Conservation (phyloP, 2,113 vertebrate genomes). For the Synchiropus splendidus region DNA sequence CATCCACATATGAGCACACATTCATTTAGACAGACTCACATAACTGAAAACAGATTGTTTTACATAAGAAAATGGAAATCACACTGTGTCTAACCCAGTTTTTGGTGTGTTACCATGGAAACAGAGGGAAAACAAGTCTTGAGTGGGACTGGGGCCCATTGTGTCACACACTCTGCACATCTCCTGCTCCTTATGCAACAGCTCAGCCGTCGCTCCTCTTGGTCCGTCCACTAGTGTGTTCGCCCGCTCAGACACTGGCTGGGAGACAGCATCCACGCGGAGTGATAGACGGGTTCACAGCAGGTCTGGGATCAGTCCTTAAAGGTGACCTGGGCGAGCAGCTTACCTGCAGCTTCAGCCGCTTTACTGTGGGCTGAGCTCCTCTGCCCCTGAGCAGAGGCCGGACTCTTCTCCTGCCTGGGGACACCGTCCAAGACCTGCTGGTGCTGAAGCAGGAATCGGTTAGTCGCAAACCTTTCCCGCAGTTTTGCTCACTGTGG, state of each 20-base stretch:
- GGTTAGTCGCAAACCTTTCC: conserved; percentile 12
- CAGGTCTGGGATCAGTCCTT: conserved; percentile 20
- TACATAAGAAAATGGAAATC: conserved; percentile 11
- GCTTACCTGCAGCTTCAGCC: conserved; percentile 33
- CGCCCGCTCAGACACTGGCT: too few species aligned
- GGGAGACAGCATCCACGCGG: background rate
- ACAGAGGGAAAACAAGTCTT: conserved; percentile 17
- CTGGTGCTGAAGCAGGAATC: too few species aligned
- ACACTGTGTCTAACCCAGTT: conserved; percentile 40
- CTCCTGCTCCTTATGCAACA: conserved; percentile 44
- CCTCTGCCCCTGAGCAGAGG: too few species aligned
- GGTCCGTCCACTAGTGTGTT: too few species aligned
- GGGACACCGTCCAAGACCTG: too few species aligned
- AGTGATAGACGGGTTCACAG: conserved; percentile 10
- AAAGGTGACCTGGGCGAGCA: conserved; percentile 28
- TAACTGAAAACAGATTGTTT: conserved; percentile 19
- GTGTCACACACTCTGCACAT: conserved; percentile 12
- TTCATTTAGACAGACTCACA: conserved; percentile 1
- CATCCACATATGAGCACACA: too few species aligned
- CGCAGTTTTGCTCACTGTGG: too few species aligned
- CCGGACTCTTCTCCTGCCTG: too few species aligned
- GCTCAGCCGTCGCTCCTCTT: conserved; percentile 29
- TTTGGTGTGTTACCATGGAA: conserved; percentile 25
- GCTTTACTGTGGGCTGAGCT: too few species aligned
- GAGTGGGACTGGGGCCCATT: conserved; percentile 8